phyloP scores from a whole-genome alignment of 1,140 invertebrate genomes.

The Leucophenga varia region DNA sequence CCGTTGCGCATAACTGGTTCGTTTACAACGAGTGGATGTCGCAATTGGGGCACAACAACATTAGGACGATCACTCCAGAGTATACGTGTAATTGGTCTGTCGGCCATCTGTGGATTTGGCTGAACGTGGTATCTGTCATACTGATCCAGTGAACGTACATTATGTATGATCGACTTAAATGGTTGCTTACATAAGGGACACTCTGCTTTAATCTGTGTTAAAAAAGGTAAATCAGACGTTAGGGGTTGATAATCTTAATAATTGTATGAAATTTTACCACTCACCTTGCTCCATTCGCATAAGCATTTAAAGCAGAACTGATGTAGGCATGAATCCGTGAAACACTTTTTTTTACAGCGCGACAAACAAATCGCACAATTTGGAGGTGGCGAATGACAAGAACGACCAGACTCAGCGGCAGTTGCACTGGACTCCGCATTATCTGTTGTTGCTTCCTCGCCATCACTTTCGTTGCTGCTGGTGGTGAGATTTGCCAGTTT shows the following conservation, averaged over 20 bases:
- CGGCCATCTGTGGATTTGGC: slow-evolving; percentile 26
- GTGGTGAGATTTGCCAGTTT: slow-evolving; percentile 41
- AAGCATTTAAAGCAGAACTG: slow-evolving; percentile 93
- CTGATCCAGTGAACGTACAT: slow-evolving; percentile 81
- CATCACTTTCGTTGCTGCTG: slow-evolving; percentile 46
- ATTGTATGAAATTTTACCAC: slow-evolving; percentile 1
- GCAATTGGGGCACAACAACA: not conserved
- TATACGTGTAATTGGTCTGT: slow-evolving; percentile 14
- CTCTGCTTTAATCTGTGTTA: slow-evolving; percentile 77
- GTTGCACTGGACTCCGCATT: slow-evolving; percentile 40
- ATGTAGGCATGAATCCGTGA: slow-evolving; percentile 89
- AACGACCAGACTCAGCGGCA: slow-evolving; percentile 16
- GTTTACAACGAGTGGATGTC: slow-evolving; percentile 2
- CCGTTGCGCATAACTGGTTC: slow-evolving; percentile 2
- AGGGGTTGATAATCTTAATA: not conserved
- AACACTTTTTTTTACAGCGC: slow-evolving; percentile 82
- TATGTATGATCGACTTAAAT: slow-evolving; percentile 90
- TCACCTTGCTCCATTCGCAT: slow-evolving; percentile 88
- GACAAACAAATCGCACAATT: slow-evolving; percentile 92
- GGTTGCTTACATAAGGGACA: slow-evolving; percentile 92
- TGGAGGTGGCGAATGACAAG: slow-evolving; percentile 69
- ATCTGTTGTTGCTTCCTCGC: slow-evolving; percentile 15
- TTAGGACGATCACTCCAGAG: slow-evolving; percentile 9
- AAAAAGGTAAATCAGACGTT: not conserved
- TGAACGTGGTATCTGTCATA: slow-evolving; percentile 83